A percentile compares a stretch with the other conserved stretches of the same genome.
Evolutionary conservation across 2,888 invertebrate species (phyloP).

Genomic region (Tachystola acroxantha): DNA sequence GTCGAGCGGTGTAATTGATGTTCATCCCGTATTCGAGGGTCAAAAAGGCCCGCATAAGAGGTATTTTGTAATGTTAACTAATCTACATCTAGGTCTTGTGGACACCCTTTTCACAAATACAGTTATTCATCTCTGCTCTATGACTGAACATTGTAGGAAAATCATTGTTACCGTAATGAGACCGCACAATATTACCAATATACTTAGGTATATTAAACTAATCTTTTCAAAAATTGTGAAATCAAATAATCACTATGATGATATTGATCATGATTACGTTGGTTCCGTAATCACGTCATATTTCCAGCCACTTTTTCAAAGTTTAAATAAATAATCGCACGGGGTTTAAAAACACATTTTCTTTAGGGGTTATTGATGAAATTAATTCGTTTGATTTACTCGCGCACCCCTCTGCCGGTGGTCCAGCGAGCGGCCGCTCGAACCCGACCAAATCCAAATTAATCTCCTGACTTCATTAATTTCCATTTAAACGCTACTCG

Average conservation of each 20-base stretch:
- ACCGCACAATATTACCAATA: too few relatives aligned
- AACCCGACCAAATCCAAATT: constrained; percentile 36
- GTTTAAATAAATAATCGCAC: too few relatives aligned
- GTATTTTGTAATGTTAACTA: constrained; percentile 47
- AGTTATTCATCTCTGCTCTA: constrained; percentile 8
- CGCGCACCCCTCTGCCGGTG: constrained; percentile 8
- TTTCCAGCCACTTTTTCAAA: too few relatives aligned
- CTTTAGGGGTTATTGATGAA: constrained; percentile 10
- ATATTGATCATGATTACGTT: too few relatives aligned
- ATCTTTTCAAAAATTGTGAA: too few relatives aligned
- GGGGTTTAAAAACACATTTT: too few relatives aligned
- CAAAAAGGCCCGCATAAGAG: constrained; percentile 47
- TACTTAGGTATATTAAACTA: too few relatives aligned
- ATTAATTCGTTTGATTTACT: constrained; percentile 30
- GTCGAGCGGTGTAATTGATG: constrained; percentile 49
- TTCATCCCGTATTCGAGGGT: constrained; percentile 59
- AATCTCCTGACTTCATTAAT: constrained; percentile 40
- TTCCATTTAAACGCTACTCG: constrained; percentile 29
- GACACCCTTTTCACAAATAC: constrained; percentile 17
- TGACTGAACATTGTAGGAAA: too few relatives aligned
- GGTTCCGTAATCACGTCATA: too few relatives aligned
- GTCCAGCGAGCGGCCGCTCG: constrained; percentile 26
- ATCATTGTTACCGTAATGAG: too few relatives aligned
- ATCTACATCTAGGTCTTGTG: too few relatives aligned
- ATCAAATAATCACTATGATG: too few relatives aligned